Evolutionary conservation across 1,140 invertebrate species (phyloP).

Genomic region (Drosophila pachea): DNA sequence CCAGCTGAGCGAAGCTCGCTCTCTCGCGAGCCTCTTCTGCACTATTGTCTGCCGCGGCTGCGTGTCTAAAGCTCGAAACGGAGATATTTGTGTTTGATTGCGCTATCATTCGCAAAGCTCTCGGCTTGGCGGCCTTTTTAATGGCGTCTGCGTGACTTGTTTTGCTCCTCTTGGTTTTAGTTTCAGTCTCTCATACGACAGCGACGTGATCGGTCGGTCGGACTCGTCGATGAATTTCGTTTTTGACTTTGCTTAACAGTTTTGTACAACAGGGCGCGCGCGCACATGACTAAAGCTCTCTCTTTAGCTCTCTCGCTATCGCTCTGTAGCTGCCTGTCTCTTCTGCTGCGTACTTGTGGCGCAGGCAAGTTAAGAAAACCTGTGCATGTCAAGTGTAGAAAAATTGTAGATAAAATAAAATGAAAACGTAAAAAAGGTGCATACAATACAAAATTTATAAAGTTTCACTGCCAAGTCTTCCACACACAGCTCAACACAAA

Average conservation of each 20-base stretch:
- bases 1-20: no score
- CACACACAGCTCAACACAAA: background rate
- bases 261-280: conserved; percentile 42
- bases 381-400: conserved; percentile 55
- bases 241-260: conserved; percentile 33
- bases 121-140: conserved; percentile 34
- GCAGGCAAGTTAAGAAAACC: conserved; percentile 56
- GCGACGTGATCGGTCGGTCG: conserved; percentile 62
- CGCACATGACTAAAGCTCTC: conserved; percentile 49
- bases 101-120: conserved; percentile 46
- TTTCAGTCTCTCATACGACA: conserved; percentile 61
- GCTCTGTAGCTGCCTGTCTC: conserved; percentile 6
- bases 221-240: conserved; percentile 9
- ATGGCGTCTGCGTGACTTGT: conserved; percentile 47
- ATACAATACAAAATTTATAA: conserved; percentile 44
- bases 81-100: background rate
- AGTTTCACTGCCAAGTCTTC: conserved; percentile 56
- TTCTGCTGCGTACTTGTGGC: conserved; percentile 35
- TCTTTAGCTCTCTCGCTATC: conserved; percentile 9
- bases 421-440: conserved; percentile 67
- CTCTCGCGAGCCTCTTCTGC: no score
- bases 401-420: conserved; percentile 63
- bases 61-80: no score
- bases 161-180: conserved; percentile 23
- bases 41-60: no score